These are phyloP conservation scores for Samia ricini DNA, from an alignment of 1,140 invertebrate genomes.

Conservation along the genomic window DNA sequence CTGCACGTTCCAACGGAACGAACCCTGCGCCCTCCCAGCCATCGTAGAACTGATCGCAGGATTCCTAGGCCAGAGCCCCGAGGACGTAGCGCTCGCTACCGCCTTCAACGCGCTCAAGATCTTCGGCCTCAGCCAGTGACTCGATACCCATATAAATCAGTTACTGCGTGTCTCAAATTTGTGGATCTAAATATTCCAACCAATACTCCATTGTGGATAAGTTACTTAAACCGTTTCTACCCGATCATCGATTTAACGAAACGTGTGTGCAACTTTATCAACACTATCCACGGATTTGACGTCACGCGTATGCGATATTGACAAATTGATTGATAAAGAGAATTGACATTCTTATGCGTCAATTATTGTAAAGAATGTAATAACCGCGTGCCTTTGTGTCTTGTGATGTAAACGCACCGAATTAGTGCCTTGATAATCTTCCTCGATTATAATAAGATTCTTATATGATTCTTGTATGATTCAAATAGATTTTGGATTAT, in stretches of 20 bases:
- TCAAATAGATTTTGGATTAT: not conserved
- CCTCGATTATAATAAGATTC: not conserved
- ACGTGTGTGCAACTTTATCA: not conserved
- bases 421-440: not conserved
- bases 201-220: too few species aligned
- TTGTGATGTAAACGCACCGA: too few species aligned
- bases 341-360: not conserved
- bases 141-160: not conserved
- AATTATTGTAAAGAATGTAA: not conserved
- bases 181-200: not conserved
- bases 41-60: slow-evolving; percentile 96
- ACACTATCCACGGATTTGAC: not conserved
- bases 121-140: slow-evolving; percentile 90
- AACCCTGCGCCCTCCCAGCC: slow-evolving; percentile 95
- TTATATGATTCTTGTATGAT: not conserved
- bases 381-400: not conserved
- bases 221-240: too few species aligned
- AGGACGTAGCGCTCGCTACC: slow-evolving; percentile 94
- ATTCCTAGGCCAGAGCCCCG: slow-evolving; percentile 90
- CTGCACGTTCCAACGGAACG: slow-evolving; percentile 97
- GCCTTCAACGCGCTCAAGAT: slow-evolving; percentile 96
- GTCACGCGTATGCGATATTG: not conserved
- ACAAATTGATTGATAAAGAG: not conserved
- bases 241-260: too few species aligned
- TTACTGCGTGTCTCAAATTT: too few species aligned